phyloP scores from a whole-genome alignment of 2,888 invertebrate species.

The Perizoma flavofasciatum region DNA sequence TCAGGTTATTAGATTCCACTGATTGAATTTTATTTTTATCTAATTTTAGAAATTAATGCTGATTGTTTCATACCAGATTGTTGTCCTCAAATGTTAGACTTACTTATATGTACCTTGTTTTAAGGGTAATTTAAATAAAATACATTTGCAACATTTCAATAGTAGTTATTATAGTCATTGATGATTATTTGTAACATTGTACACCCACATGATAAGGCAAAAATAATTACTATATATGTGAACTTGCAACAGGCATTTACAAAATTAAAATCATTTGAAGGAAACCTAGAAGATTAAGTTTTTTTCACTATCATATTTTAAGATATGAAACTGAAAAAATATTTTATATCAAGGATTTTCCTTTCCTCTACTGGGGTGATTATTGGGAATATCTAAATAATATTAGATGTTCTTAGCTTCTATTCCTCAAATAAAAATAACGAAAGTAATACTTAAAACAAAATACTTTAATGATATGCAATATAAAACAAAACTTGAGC shows the following conservation, averaged over 20 bases:
- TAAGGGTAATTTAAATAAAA: slow-evolving; percentile 58
- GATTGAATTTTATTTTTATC: neutral
- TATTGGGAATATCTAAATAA: neutral
- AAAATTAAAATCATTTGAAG: slow-evolving; percentile 22
- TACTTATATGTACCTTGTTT: slow-evolving; percentile 25
- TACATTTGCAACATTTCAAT: slow-evolving; percentile 56
- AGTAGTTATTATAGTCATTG: slow-evolving; percentile 53
- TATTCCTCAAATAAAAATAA: slow-evolving; percentile 41
- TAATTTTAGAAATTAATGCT: slow-evolving; percentile 3
- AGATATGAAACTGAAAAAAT: too few species aligned
- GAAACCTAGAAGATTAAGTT: too few species aligned
- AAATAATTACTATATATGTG: slow-evolving; percentile 44
- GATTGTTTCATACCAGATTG: neutral
- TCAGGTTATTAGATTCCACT: neutral
- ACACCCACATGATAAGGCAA: slow-evolving; percentile 55
- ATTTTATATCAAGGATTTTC: too few species aligned
- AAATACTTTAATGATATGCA: slow-evolving; percentile 57
- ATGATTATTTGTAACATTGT: slow-evolving; percentile 43
- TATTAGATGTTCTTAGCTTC: slow-evolving; percentile 17
- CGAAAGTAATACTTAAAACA: slow-evolving; percentile 45
- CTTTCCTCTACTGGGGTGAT: too few species aligned
- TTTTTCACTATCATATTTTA: too few species aligned
- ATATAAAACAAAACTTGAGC: slow-evolving; percentile 45
- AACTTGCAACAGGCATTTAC: slow-evolving; percentile 31
- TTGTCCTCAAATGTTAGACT: slow-evolving; percentile 6